Evolutionary conservation across 2,888 invertebrate genomes (phyloP).

Genomic region (Drosophila meridiana): DNA sequence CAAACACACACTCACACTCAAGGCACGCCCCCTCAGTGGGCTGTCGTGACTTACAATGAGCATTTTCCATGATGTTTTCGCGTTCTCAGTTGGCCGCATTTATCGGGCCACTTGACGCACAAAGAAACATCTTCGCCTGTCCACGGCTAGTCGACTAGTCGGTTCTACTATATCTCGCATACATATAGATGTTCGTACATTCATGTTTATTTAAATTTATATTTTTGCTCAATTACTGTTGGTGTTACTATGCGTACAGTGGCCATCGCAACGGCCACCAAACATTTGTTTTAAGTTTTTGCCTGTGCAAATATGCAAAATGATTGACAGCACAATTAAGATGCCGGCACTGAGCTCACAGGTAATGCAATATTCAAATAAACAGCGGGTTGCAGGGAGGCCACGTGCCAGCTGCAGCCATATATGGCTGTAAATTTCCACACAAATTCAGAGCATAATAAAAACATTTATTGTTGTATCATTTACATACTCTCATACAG

Average conservation of each 20-base stretch:
- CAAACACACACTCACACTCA: constrained; percentile 8
- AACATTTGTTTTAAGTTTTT: constrained; percentile 39
- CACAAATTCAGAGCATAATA: constrained; percentile 44
- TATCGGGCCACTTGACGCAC: constrained; percentile 45
- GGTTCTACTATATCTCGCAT: constrained; percentile 14
- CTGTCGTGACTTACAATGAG: constrained; percentile 37
- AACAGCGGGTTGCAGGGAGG: background rate
- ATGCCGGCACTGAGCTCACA: constrained; percentile 41
- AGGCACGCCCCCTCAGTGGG: constrained; percentile 1
- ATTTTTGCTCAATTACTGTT: constrained; percentile 25
- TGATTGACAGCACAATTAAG: constrained; percentile 81
- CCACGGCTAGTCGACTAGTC: constrained; percentile 11
- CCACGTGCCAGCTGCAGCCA: constrained; percentile 53
- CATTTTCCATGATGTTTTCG: constrained; percentile 29
- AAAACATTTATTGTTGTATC: background rate
- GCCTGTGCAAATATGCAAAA: constrained; percentile 77
- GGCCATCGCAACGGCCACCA: constrained; percentile 56
- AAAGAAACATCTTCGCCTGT: constrained; percentile 39
- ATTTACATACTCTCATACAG: background rate
- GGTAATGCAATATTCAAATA: constrained; percentile 31
- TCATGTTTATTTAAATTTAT: constrained; percentile 45
- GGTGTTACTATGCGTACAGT: constrained; percentile 39
- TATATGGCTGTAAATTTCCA: constrained; percentile 59
- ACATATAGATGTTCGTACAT: background rate
- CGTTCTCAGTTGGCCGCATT: constrained; percentile 29